A percentile compares a stretch with the other conserved stretches of the same genome.
phyloP scores from a whole-genome alignment of 1,140 invertebrate species.

The Phocides pigmalion region DNA sequence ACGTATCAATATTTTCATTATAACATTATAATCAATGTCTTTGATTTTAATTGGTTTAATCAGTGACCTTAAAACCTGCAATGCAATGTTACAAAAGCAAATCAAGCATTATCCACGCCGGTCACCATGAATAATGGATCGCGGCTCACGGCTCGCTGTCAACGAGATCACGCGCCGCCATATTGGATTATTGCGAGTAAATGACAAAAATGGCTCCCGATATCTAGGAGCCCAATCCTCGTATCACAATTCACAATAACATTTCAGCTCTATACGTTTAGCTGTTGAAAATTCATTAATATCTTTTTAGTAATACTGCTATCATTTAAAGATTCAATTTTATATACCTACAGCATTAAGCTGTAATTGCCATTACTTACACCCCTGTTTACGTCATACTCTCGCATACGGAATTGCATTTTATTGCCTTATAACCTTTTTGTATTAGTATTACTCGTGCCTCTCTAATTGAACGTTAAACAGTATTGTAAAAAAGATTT shows the following conservation, averaged over 20 bases:
- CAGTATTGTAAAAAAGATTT: no score
- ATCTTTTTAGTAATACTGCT: no score
- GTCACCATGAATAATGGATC: background rate
- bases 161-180: constrained; percentile 55
- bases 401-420: no score
- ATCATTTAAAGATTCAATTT: no score
- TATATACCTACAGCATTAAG: no score
- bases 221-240: constrained; percentile 12
- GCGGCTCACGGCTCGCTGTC: constrained; percentile 46
- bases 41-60: background rate
- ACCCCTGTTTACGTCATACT: no score
- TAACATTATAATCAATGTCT: no score
- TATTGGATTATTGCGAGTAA: constrained; percentile 61
- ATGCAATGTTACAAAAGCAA: background rate
- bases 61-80: background rate
- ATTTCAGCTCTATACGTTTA: background rate
- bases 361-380: no score
- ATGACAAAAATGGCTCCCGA: constrained; percentile 54
- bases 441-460: no score
- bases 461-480: no score
- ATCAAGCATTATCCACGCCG: background rate
- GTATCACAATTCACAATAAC: background rate
- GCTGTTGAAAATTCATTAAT: background rate
- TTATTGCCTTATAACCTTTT: no score
- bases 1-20: no score